These are phyloP conservation scores for Bothrops jararaca DNA, from an alignment of 2,113 vertebrate species.

Conservation along the genomic window DNA sequence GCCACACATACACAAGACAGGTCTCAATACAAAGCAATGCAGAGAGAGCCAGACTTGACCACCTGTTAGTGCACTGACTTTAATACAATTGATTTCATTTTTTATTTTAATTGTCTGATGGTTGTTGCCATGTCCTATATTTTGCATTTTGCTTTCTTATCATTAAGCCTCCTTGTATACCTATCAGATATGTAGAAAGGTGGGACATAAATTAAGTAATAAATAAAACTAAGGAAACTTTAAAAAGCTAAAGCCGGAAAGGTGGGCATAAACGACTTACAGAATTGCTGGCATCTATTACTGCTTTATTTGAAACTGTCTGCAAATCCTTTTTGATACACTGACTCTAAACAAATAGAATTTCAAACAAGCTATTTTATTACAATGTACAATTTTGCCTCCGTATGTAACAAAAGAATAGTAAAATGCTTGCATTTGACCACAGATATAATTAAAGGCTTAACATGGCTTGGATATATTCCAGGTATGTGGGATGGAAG, in stretches of 20 bases:
- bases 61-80: not conserved
- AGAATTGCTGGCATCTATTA: accelerated
- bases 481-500: not conserved
- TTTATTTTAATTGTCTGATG: not conserved
- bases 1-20: not conserved
- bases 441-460: slow-evolving; percentile 7
- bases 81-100: not conserved
- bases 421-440: slow-evolving; percentile 13
- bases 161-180: not conserved
- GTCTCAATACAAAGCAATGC: not conserved
- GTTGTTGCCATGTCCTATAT: not conserved
- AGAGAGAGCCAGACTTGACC: accelerated
- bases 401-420: not conserved
- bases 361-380: not conserved
- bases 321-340: not conserved
- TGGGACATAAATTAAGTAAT: not conserved
- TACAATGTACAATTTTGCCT: not conserved
- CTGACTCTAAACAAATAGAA: not conserved
- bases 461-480: not conserved
- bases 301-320: not conserved
- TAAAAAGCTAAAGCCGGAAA: not conserved
- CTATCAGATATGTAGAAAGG: not conserved
- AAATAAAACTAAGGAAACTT: not conserved
- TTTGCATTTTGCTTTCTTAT: not conserved
- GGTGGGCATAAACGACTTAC: not conserved